Evolutionary conservation across 2,888 invertebrate species (phyloP).

Genomic region (Gonocerus acuteangulatus): DNA sequence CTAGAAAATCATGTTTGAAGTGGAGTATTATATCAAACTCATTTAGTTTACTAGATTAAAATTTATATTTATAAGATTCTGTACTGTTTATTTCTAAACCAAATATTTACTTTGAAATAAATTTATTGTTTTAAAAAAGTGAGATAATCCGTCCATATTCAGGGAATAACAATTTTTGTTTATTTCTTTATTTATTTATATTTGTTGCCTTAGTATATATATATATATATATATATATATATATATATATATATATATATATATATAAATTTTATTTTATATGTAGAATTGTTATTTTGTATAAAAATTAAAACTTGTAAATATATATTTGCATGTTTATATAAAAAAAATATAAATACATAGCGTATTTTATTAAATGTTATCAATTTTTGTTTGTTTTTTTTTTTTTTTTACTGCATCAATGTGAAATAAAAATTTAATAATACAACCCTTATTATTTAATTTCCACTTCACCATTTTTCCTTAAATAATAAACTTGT

Average conservation of each 20-base stretch:
- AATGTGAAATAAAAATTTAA: neutral
- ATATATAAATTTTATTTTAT: neutral
- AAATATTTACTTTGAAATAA: too few relatives aligned
- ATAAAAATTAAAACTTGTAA: neutral
- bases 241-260: neutral
- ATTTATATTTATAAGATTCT: too few relatives aligned
- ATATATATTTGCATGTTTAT: neutral
- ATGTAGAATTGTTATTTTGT: slow-evolving; percentile 1
- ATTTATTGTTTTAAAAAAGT: slow-evolving; percentile 1
- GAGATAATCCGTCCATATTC: slow-evolving; percentile 16
- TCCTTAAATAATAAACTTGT: too few relatives aligned
- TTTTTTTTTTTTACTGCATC: neutral
- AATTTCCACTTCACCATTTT: too few relatives aligned
- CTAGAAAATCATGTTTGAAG: too few relatives aligned
- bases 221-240: neutral
- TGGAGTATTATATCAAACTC: too few relatives aligned
- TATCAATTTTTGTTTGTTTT: neutral
- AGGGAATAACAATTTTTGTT: slow-evolving; percentile 8
- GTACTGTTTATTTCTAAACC: too few relatives aligned
- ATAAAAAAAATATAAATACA: neutral
- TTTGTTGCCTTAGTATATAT: neutral
- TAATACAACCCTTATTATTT: too few relatives aligned
- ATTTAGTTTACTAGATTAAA: too few relatives aligned
- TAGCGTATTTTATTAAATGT: too few relatives aligned
- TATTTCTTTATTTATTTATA: neutral